Evolutionary conservation across 2,888 invertebrate genomes (phyloP), one percentile per base, ranked within the genome.

Genomic region (Drosophila quinaria): DNA sequence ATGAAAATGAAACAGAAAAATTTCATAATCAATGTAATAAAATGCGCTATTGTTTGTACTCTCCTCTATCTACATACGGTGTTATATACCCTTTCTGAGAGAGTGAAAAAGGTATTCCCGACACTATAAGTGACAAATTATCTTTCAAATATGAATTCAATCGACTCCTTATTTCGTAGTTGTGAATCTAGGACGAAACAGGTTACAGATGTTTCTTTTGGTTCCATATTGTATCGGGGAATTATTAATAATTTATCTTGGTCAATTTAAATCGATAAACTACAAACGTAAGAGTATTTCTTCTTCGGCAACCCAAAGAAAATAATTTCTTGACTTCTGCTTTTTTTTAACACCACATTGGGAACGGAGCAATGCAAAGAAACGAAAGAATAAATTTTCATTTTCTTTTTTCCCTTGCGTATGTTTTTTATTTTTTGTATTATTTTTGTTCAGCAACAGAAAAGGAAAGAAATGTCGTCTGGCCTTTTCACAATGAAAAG

Each of bases 11-110:
- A 84, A 68, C 67, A 60, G 74, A 59, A 74, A 79, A 62, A 79
- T 83, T 83, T 72, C 79, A 79, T 79, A 83, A 86, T 81, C 79
- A 76, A 76, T 83, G 74, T 73, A 68, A 63, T 80, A 78, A 83
- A 69, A 68, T 70, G 35, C 56, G 66, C 74, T 62, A 76, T 86
- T 86, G 87, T 83, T 66, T 70, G 69, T 50, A 46, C 25, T 52
- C 46, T 65, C 10, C 39, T 39, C 39, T 25, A 19, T 46, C 59
- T 54, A 22, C 22, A 22, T 22, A 31, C 8, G 4, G 33, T 17
- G 3, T 1, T 9, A 15, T 33, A 33, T 58, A 35, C 51, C n/a
- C 17, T 47, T 22, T 9, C 22, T 25, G 10, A 15, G 13, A 37
- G 22, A 49, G 1, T 8, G 17, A 19, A 17, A 49, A 1, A 33